These are phyloP conservation scores for Pardalotus punctatus DNA, from an alignment of 2,113 vertebrate species.

Conservation along the genomic window DNA sequence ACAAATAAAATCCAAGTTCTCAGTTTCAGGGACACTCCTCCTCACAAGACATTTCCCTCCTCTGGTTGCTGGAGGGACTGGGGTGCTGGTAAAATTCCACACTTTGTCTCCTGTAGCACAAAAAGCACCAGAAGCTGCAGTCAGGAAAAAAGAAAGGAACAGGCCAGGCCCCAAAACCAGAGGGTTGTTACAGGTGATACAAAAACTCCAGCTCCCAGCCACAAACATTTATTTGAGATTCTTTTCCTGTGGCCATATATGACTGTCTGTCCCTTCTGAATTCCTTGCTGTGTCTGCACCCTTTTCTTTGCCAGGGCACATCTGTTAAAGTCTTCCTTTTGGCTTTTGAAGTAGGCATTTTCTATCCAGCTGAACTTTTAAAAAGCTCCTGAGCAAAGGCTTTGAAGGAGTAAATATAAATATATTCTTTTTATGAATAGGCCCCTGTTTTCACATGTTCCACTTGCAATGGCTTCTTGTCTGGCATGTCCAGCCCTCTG, in stretches of 20 bases:
- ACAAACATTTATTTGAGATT: constrained; percentile 34
- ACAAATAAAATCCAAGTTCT: background rate
- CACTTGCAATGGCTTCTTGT: constrained; percentile 39
- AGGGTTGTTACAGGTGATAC: constrained; percentile 19
- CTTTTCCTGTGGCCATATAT: background rate
- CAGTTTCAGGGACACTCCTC: background rate
- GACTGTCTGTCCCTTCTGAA: constrained; percentile 12
- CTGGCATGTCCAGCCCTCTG: background rate
- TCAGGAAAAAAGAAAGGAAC: background rate
- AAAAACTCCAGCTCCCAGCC: background rate
- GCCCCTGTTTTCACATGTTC: constrained; percentile 46
- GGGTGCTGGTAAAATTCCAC: background rate
- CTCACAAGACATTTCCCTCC: background rate
- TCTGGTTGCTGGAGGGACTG: background rate
- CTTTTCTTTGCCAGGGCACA: constrained; percentile 50
- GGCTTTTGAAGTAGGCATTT: constrained; percentile 54
- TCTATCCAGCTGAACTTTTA: constrained; percentile 33
- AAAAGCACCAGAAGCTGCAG: background rate
- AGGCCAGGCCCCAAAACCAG: background rate
- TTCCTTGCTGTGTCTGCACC: constrained; percentile 41
- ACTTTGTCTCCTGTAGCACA: background rate
- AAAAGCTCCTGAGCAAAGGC: constrained; percentile 37
- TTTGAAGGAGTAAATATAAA: constrained; percentile 54
- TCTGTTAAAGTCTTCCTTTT: constrained; percentile 57
- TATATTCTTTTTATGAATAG: constrained; percentile 62